A percentile compares a stretch with the other conserved stretches of the same genome.
Evolutionary conservation across 2,797 vertebrate genomes (phyloP).

Genomic region (Bucorvus abyssinicus): DNA sequence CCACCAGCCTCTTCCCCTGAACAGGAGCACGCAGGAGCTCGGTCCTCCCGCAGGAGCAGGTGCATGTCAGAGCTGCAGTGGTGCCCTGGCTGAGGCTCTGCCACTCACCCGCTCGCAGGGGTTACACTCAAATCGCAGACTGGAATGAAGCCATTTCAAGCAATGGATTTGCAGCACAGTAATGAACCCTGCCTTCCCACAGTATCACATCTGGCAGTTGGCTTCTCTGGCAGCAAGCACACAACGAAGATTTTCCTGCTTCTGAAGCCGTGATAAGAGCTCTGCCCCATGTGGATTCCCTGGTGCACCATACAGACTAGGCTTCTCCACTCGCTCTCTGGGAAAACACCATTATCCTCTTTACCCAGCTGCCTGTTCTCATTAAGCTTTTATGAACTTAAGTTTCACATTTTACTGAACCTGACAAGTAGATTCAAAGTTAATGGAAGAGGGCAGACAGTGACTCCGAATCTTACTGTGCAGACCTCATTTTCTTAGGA

Average conservation of each 20-base stretch:
- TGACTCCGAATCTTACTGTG: rapidly evolving
- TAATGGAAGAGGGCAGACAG: background rate
- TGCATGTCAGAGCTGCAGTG: rapidly evolving
- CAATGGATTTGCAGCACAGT: rapidly evolving
- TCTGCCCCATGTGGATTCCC: background rate
- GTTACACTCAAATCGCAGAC: rapidly evolving
- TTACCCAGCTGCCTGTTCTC: background rate
- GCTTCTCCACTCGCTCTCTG: background rate
- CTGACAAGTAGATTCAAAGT: background rate
- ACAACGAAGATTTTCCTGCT: background rate
- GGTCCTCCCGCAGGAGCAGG: rapidly evolving
- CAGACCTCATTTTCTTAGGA: background rate
- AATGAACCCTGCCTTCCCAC: background rate
- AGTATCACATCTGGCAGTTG: rapidly evolving
- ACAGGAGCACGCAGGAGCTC: rapidly evolving
- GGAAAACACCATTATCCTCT: background rate
- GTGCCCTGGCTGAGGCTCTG: background rate
- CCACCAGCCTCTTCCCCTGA: rapidly evolving
- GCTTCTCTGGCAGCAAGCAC: background rate
- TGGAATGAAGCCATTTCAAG: rapidly evolving
- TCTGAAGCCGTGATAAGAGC: background rate
- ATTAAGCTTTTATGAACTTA: background rate
- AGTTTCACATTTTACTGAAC: background rate
- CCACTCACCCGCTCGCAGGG: rapidly evolving
- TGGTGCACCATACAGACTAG: rapidly evolving